These are phyloP conservation scores for Onychostruthus taczanowskii DNA, from an alignment of 2,113 vertebrate species.

Conservation along the genomic window DNA sequence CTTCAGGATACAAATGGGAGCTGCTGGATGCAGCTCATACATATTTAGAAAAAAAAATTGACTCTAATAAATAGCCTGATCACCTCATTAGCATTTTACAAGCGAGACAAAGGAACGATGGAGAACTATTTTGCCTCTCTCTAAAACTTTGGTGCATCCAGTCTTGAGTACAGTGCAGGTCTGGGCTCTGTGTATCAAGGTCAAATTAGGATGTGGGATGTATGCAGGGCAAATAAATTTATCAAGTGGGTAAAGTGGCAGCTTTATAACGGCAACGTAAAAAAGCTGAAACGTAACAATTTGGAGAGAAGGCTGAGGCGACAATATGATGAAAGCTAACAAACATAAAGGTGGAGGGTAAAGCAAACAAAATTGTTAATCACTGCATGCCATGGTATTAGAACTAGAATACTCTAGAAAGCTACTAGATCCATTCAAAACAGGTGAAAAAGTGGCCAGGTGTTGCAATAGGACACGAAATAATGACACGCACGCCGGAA, in stretches of 20 bases:
- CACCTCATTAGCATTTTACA: not conserved
- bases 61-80: not conserved
- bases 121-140: not conserved
- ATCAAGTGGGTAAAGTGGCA: not conserved
- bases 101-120: not conserved
- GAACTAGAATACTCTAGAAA: not conserved
- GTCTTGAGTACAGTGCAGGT: not conserved
- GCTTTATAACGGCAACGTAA: not conserved
- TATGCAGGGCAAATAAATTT: not conserved
- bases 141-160: not conserved
- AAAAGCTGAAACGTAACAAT: not conserved
- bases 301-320: not conserved
- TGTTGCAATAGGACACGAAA: no score
- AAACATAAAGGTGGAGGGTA: not conserved
- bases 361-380: not conserved
- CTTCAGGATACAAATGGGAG: not conserved
- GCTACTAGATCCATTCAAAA: not conserved
- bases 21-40: not conserved
- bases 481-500: no score
- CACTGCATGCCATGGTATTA: not conserved
- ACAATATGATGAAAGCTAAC: fast-evolving
- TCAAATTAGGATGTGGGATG: not conserved
- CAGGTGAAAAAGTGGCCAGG: not conserved
- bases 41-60: not conserved
- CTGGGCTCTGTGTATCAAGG: not conserved